A percentile compares a stretch with the other conserved stretches of the same genome.
Evolutionary conservation across 2,888 invertebrate genomes (phyloP).

Genomic region (Sphecodes monilicornis): DNA sequence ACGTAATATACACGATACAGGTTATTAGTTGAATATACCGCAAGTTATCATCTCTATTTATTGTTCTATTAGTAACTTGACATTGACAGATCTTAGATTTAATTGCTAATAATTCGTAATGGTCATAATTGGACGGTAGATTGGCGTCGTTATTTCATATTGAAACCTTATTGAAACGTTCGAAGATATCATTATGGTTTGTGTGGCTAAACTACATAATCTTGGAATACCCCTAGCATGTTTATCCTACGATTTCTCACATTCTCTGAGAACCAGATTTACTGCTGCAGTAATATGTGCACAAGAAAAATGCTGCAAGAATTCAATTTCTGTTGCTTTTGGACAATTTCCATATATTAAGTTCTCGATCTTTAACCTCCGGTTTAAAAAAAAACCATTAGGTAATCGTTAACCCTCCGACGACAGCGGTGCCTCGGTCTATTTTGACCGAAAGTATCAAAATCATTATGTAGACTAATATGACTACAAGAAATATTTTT

Average conservation of each 20-base stretch:
- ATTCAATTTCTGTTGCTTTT: neutral
- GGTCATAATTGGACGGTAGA: neutral
- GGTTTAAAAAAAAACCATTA: too few species aligned
- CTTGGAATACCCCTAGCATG: conserved; percentile 46
- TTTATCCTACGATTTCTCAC: conserved; percentile 60
- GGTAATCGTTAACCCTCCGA: too few species aligned
- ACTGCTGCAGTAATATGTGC: conserved; percentile 52
- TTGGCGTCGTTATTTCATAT: neutral
- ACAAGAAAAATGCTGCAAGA: conserved; percentile 64
- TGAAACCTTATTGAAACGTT: neutral
- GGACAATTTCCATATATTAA: too few species aligned
- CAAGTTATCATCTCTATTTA: neutral
- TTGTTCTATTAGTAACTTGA: neutral
- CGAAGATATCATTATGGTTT: conserved; percentile 41
- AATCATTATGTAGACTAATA: too few species aligned
- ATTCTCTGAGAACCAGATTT: conserved; percentile 46
- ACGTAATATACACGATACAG: neutral
- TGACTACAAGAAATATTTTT: too few species aligned
- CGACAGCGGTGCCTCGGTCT: too few species aligned
- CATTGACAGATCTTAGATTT: neutral
- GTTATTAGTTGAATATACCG: neutral
- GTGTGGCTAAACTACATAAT: conserved; percentile 33
- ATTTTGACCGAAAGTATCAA: too few species aligned
- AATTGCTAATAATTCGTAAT: neutral
- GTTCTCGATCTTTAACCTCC: too few species aligned